Conservation (phyloP, 2,797 vertebrate species). For the Lacerta agilis region DNA sequence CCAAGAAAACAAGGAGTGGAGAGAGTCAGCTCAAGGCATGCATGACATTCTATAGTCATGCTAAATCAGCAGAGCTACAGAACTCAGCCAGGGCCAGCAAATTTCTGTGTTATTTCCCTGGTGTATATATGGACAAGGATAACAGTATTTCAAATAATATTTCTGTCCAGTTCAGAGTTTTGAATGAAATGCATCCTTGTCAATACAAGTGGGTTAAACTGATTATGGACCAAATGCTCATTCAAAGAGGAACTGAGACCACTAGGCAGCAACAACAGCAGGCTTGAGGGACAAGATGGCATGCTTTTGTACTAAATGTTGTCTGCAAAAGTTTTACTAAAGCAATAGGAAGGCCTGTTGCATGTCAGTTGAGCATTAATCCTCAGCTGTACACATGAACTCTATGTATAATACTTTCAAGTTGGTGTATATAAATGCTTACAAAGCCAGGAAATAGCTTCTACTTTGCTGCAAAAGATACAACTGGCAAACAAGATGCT, state of each 20-base stretch:
- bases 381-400: background rate
- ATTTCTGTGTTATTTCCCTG: background rate
- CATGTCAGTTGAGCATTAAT: conserved; percentile 36
- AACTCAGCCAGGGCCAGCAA: background rate
- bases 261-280: background rate
- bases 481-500: conserved; percentile 1
- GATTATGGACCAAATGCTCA: background rate
- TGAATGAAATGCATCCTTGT: background rate
- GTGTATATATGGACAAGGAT: background rate
- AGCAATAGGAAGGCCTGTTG: conserved; percentile 33
- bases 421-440: conserved; percentile 2
- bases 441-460: background rate
- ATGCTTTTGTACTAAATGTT: conserved; percentile 18
- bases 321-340: background rate
- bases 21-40: background rate
- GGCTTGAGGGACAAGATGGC: background rate
- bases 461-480: conserved; percentile 30
- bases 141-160: background rate
- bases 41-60: background rate
- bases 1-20: background rate
- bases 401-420: conserved; percentile 26
- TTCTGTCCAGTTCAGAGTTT: background rate
- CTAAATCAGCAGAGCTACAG: background rate
- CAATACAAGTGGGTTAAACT: background rate
- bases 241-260: background rate